These are phyloP conservation scores for Paraescarpia echinospica DNA, from an alignment of 1,140 invertebrate species.

Conservation along the genomic window DNA sequence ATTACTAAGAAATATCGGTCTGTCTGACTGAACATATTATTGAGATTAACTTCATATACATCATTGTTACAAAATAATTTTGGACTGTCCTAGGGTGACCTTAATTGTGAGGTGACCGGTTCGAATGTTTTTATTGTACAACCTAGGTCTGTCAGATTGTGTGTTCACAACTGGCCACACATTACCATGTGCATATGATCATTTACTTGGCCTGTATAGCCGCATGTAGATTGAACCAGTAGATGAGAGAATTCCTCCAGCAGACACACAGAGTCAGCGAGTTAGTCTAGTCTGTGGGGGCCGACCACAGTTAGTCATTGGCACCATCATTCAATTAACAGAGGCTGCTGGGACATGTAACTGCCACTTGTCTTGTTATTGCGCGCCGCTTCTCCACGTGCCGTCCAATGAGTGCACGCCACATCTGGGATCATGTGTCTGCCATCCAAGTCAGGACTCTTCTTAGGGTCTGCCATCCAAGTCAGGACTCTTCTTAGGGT, in stretches of 20 bases:
- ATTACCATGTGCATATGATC: background rate
- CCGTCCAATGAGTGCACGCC: background rate
- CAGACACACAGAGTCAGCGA: background rate
- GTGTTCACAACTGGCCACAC: background rate
- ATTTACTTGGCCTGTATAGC: background rate
- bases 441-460: background rate
- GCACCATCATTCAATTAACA: background rate
- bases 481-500: background rate
- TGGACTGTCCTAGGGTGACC: no score
- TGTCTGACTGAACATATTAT: no score
- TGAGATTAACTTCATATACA: no score
- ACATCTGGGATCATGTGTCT: background rate
- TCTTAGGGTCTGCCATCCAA: background rate
- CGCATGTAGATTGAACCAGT: background rate
- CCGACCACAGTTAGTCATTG: background rate
- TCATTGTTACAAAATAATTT: no score
- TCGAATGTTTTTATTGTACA: background rate
- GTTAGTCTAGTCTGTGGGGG: background rate
- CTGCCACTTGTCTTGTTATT: background rate
- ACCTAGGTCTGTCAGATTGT: background rate
- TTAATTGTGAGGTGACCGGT: no score
- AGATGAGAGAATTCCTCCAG: background rate
- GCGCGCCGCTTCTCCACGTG: background rate
- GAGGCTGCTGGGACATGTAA: background rate
- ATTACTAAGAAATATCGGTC: no score